Base-by-base conservation (phyloP, 2,113 vertebrate genomes). In the Corythornis cristatus region DNA sequence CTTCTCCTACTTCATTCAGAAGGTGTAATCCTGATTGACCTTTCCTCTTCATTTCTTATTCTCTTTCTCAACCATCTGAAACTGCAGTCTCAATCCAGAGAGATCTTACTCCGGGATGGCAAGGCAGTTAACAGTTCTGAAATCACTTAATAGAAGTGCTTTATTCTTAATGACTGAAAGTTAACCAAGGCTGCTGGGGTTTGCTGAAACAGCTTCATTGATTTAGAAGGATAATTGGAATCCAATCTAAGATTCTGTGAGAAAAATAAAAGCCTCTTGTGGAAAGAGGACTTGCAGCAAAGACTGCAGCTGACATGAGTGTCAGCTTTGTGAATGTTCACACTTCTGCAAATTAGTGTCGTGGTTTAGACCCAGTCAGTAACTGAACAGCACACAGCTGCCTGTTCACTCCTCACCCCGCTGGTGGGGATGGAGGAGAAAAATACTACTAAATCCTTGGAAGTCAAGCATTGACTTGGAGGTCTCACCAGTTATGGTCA, bases 191-290 rank as follows among this genome's bases (percentile, higher is more conserved):
- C 42, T 85, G 17, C 16, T 70, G 53, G 54, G 79, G 46, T 85
- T 89, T 90, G 42, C 67, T 91, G 42, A 25, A 46, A 83, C 46
- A 79, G 22, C 17, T 70, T 5, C 60, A 95, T 89, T 91, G 86
- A 95, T 95, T 88, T 85, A 85, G 58, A 76, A 64, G 54, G 28
- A 85, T 89, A 95, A 85, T n/a, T 89, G 66, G 33, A 91, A 83
- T 74, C 15, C 85, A 85, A 66, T 78, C 35, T 58, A 73, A 56
- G 83, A 83, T 83, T 91, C 58, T 50, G 23, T 56, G 50, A 83
- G 33, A 75, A 71, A 95, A 87, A 82, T 85, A 83, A 92, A 92
- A 65, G 12, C 46, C 22, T 68, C 33, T 70, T 53, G 12, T 43
- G 22, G 67, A 96, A 86, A 89, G 21, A 95, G 31, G 23, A 50